Conservation (phyloP, 2,888 invertebrate species). For the Cephalotes varians region DNA sequence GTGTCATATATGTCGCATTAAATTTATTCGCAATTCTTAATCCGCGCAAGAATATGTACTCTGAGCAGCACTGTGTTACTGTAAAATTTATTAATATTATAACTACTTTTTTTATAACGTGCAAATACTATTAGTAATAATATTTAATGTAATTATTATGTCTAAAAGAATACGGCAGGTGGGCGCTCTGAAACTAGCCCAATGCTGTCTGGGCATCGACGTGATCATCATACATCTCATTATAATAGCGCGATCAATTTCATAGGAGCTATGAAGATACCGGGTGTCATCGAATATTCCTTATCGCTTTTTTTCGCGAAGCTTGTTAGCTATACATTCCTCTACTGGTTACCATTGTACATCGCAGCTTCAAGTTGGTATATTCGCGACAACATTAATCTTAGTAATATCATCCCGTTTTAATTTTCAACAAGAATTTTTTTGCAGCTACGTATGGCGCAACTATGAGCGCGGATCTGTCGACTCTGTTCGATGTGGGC, state of each 20-base stretch:
- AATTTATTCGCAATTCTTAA: slow-evolving; percentile 3
- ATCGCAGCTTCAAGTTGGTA: slow-evolving; percentile 94
- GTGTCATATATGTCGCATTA: not conserved
- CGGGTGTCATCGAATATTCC: slow-evolving; percentile 97
- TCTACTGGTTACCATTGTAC: slow-evolving; percentile 98
- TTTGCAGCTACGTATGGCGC: slow-evolving; percentile 90
- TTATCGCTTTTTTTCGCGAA: slow-evolving; percentile 98
- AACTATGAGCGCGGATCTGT: slow-evolving; percentile 91
- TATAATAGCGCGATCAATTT: slow-evolving; percentile 91
- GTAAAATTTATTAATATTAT: slow-evolving; percentile 11
- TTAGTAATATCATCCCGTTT: not conserved
- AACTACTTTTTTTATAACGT: not conserved
- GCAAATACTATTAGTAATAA: not conserved
- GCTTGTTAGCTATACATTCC: slow-evolving; percentile 98
- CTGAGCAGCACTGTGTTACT: not conserved
- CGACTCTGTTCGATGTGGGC: slow-evolving; percentile 95
- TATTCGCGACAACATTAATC: slow-evolving; percentile 38
- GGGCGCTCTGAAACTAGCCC: slow-evolving; percentile 83
- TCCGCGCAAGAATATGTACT: not conserved
- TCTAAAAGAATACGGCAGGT: slow-evolving; percentile 75
- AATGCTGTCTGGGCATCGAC: slow-evolving; percentile 81
- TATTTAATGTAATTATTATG: slow-evolving; percentile 20
- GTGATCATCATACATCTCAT: slow-evolving; percentile 63
- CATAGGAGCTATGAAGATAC: slow-evolving; percentile 92
- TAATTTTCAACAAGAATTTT: slow-evolving; percentile 27